These are phyloP conservation scores for Andrena haemorrhoa DNA, from an alignment of 2,888 invertebrate species.

Conservation along the genomic window DNA sequence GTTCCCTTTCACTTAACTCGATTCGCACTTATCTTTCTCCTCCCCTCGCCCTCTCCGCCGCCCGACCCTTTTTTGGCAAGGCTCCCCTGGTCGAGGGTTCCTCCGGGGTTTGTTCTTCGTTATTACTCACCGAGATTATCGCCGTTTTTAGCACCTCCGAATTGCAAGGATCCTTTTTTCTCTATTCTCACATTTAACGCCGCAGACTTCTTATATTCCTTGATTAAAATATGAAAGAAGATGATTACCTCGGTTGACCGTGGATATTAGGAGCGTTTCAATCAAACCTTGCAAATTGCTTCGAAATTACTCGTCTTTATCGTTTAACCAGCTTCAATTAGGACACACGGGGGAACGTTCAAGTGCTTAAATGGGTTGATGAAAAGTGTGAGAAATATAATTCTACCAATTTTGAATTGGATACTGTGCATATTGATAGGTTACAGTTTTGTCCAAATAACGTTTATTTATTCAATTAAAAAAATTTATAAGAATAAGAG, in stretches of 20 bases:
- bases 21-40: conserved; percentile 44
- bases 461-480: too few relatives aligned
- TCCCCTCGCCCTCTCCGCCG: not conserved
- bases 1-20: conserved; percentile 59
- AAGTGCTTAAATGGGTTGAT: too few relatives aligned
- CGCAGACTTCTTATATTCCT: conserved; percentile 20
- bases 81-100: conserved; percentile 39
- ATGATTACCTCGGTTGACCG: conserved; percentile 6
- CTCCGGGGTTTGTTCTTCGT: conserved; percentile 67
- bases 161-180: conserved; percentile 19
- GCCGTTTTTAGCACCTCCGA: conserved; percentile 69
- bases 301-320: not conserved
- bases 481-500: too few relatives aligned
- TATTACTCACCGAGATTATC: conserved; percentile 70
- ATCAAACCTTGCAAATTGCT: conserved; percentile 11
- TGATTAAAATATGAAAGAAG: conserved; percentile 16
- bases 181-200: conserved; percentile 20
- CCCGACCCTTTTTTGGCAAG: conserved; percentile 49
- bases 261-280: not conserved
- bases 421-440: too few relatives aligned
- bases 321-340: not conserved
- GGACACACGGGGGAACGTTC: too few relatives aligned
- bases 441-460: too few relatives aligned
- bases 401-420: too few relatives aligned
- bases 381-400: too few relatives aligned